Percentiles rank a stretch among this genome's conserved stretches.
Evolutionary conservation across 2,888 invertebrate genomes (phyloP).

Genomic region (Rotaria macrura): DNA sequence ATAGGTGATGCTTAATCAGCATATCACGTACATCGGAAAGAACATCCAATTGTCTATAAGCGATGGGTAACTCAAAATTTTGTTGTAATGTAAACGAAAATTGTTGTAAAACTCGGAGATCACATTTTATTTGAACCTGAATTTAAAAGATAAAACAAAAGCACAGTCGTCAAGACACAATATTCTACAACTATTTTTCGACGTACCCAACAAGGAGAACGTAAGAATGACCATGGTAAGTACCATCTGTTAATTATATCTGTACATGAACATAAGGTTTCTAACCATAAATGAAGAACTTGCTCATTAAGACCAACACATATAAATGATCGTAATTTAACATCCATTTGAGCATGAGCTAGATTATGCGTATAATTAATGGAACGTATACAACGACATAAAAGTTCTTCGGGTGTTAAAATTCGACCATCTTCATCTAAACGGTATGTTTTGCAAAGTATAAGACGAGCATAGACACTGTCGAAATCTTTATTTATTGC

Average conservation of each 20-base stretch:
- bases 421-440: slow-evolving; percentile 98
- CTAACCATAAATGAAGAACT: slow-evolving; percentile 92
- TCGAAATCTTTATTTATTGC: slow-evolving; percentile 96
- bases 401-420: slow-evolving; percentile 80
- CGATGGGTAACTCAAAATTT: slow-evolving; percentile 76
- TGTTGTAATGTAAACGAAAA: slow-evolving; percentile 91
- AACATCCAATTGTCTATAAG: slow-evolving; percentile 39
- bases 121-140: slow-evolving; percentile 85
- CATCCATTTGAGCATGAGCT: slow-evolving; percentile 95
- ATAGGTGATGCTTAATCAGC: slow-evolving; percentile 93
- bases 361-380: slow-evolving; percentile 89
- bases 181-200: no score
- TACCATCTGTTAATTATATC: slow-evolving; percentile 86
- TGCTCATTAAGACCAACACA: slow-evolving; percentile 94
- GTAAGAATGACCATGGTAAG: slow-evolving; percentile 58
- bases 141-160: not conserved
- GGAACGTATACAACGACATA: slow-evolving; percentile 72
- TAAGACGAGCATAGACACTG: slow-evolving; percentile 88
- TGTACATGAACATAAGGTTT: slow-evolving; percentile 84
- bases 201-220: slow-evolving; percentile 82
- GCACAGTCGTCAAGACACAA: no score
- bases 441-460: slow-evolving; percentile 86
- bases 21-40: slow-evolving; percentile 71
- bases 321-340: slow-evolving; percentile 83
- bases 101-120: slow-evolving; percentile 77